These are phyloP conservation scores for Loriculus beryllinus DNA, from an alignment of 2,797 vertebrate species.

Conservation along the genomic window DNA sequence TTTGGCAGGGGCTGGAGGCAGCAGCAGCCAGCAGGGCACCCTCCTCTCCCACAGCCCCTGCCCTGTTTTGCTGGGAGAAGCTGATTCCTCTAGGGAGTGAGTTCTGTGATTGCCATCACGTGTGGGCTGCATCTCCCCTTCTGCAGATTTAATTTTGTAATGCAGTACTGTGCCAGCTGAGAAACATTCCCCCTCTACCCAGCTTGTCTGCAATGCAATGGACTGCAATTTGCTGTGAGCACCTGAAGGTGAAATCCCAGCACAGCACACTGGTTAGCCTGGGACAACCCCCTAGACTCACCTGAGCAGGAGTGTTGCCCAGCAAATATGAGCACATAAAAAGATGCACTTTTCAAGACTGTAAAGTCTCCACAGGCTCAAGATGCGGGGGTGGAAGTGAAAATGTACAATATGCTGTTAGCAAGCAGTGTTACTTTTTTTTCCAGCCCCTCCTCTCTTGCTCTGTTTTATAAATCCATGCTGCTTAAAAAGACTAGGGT, in stretches of 20 bases:
- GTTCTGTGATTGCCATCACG: background rate
- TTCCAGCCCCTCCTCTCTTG: background rate
- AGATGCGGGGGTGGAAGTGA: conserved; percentile 42
- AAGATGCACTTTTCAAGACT: background rate
- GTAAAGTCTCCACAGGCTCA: background rate
- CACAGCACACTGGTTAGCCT: background rate
- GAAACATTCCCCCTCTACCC: background rate
- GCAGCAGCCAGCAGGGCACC: background rate
- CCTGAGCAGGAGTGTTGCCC: background rate
- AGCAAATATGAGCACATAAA: background rate
- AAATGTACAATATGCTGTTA: conserved; percentile 38
- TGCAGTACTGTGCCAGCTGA: background rate
- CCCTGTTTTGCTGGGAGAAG: background rate
- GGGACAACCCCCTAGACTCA: background rate
- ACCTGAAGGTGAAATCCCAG: background rate
- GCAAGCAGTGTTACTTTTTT: background rate
- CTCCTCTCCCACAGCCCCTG: background rate
- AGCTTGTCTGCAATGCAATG: accelerated
- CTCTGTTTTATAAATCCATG: background rate
- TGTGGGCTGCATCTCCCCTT: background rate
- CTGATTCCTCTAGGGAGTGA: background rate
- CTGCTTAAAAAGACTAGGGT: background rate
- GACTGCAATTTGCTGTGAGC: background rate
- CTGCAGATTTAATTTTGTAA: accelerated
- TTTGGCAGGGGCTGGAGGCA: background rate